A percentile compares a stretch with the other conserved stretches of the same genome.
Conservation (phyloP, 2,888 invertebrate genomes). For the Dysmachus trigonus region DNA sequence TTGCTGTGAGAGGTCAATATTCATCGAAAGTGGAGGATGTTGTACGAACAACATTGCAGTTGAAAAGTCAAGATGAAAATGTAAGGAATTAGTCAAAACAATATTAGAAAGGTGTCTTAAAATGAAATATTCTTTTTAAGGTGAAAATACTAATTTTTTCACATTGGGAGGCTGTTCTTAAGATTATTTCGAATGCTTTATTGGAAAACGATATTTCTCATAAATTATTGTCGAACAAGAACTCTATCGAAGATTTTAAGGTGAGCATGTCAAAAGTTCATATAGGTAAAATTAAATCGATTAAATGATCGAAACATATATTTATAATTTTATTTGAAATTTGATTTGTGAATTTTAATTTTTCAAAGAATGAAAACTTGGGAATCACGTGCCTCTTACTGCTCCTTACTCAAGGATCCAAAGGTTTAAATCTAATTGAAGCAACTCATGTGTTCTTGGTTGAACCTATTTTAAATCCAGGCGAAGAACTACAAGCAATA, state of each 20-base stretch:
- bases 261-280: conserved; percentile 55
- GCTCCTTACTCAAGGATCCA: conserved; percentile 73
- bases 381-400: conserved; percentile 71
- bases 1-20: conserved; percentile 69
- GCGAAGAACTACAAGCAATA: conserved; percentile 79
- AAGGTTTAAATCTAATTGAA: conserved; percentile 81
- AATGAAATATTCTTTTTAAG: neutral
- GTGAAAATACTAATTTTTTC: conserved; percentile 80
- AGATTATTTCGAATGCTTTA: conserved; percentile 56
- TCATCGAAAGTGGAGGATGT: conserved; percentile 77
- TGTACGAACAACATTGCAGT: conserved; percentile 68
- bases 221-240: conserved; percentile 58
- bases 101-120: neutral
- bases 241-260: conserved; percentile 66
- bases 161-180: conserved; percentile 64
- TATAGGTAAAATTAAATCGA: no score
- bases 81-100: conserved; percentile 52
- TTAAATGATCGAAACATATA: no score
- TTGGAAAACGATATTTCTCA: conserved; percentile 55
- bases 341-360: no score
- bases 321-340: no score
- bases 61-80: conserved; percentile 66
- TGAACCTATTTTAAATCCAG: conserved; percentile 78
- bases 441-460: conserved; percentile 80
- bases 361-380: conserved; percentile 59